These are phyloP conservation scores for Lasius fuliginosus DNA, from an alignment of 2,888 invertebrate genomes.

Conservation along the genomic window DNA sequence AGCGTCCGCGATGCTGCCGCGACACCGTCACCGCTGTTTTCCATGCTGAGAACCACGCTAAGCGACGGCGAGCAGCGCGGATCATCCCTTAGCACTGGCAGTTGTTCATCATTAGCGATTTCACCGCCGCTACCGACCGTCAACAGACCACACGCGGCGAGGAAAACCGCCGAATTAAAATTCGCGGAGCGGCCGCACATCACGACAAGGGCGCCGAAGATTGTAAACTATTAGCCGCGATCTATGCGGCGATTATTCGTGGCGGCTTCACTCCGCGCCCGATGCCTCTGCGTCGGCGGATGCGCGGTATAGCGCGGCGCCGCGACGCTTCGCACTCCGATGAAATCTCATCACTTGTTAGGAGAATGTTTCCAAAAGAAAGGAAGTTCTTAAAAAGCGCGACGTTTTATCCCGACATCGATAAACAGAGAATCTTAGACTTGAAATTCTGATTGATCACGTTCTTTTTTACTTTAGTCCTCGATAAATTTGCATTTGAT, in stretches of 20 bases:
- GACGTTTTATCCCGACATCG: neutral
- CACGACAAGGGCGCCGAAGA: slow-evolving; percentile 39
- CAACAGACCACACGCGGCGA: slow-evolving; percentile 20
- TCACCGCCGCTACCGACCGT: neutral
- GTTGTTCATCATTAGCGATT: neutral
- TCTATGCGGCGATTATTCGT: slow-evolving; percentile 7
- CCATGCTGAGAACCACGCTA: slow-evolving; percentile 27
- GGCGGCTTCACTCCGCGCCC: slow-evolving; percentile 14
- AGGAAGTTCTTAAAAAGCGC: neutral
- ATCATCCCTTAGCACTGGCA: neutral
- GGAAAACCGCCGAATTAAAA: slow-evolving; percentile 23
- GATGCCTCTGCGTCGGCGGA: slow-evolving; percentile 42
- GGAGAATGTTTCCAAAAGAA: neutral
- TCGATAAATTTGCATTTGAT: neutral
- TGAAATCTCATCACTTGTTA: neutral
- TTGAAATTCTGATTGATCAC: neutral
- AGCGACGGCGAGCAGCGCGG: slow-evolving; percentile 53
- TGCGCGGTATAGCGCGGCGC: slow-evolving; percentile 37
- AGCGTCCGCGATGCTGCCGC: slow-evolving; percentile 29
- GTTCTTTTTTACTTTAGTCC: neutral
- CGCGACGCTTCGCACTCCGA: slow-evolving; percentile 21
- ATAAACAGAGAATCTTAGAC: neutral
- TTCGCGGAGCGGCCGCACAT: slow-evolving; percentile 35
- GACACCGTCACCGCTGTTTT: neutral
- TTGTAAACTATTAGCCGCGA: slow-evolving; percentile 34